Percentiles rank a stretch among this genome's conserved stretches.
Evolutionary conservation across 2,113 vertebrate genomes (phyloP).

Genomic region (Prochilodus magdalenae): DNA sequence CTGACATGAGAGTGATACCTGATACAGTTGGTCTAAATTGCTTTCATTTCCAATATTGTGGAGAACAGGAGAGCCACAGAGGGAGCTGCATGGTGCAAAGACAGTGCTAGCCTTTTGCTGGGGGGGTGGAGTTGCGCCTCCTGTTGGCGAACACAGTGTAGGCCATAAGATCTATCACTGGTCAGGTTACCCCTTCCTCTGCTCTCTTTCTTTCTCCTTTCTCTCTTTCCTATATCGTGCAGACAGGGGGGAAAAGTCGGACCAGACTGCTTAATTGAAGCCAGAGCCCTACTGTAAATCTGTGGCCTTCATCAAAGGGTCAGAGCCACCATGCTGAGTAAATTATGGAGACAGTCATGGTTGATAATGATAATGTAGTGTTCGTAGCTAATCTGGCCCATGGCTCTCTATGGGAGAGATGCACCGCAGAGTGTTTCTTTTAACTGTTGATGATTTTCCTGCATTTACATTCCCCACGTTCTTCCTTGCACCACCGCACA

Average conservation of each 20-base stretch:
- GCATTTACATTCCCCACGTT: background rate
- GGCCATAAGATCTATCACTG: background rate
- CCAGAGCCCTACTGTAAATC: slow-evolving; percentile 65
- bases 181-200: background rate
- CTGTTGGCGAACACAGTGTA: slow-evolving; percentile 16
- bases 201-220: background rate
- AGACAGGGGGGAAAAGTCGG: slow-evolving; percentile 11
- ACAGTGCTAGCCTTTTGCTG: background rate
- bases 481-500: background rate
- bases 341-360: slow-evolving; percentile 69
- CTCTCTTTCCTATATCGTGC: slow-evolving; percentile 5
- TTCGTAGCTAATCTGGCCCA: slow-evolving; percentile 59
- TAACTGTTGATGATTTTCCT: background rate
- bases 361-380: slow-evolving; percentile 68
- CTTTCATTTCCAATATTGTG: slow-evolving; percentile 60
- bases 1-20: slow-evolving; percentile 60
- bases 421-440: slow-evolving; percentile 4
- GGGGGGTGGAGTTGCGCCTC: slow-evolving; percentile 22
- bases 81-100: background rate
- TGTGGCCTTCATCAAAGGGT: slow-evolving; percentile 64
- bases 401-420: slow-evolving; percentile 23
- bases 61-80: background rate
- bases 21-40: slow-evolving; percentile 60
- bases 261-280: slow-evolving; percentile 58
- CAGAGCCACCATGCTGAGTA: slow-evolving; percentile 70